Evolutionary conservation across 1,140 invertebrate species (phyloP).

Genomic region (Ceratosolen fusciceps): DNA sequence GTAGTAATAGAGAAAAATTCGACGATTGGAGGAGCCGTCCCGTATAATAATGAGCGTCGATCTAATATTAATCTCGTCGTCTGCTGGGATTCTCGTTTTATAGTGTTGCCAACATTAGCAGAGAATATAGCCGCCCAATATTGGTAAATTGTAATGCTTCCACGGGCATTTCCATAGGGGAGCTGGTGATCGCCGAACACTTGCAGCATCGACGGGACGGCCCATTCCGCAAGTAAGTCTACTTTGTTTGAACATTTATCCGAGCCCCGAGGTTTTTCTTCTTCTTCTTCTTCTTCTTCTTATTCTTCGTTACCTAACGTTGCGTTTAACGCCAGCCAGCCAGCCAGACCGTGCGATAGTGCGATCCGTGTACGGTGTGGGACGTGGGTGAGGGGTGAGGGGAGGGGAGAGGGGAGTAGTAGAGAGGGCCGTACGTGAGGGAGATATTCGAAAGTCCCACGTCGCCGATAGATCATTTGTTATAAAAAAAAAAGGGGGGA

Average conservation of each 20-base stretch:
- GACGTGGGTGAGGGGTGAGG: too few relatives aligned
- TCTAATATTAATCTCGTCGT: slow-evolving; percentile 11
- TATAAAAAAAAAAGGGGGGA: slow-evolving; percentile 34
- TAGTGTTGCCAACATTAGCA: slow-evolving; percentile 27
- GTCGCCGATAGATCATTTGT: background rate
- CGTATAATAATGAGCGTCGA: background rate
- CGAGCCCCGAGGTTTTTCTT: too few relatives aligned
- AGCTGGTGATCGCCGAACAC: background rate
- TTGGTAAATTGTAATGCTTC: slow-evolving; percentile 8
- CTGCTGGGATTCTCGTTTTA: slow-evolving; percentile 24
- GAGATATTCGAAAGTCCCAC: too few relatives aligned
- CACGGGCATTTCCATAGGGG: slow-evolving; percentile 21
- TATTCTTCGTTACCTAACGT: too few relatives aligned
- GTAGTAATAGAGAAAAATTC: background rate
- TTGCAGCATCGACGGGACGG: background rate
- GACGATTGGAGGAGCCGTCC: background rate
- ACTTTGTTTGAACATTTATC: slow-evolving; percentile 16
- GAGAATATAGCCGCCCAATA: background rate
- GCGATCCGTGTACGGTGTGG: too few relatives aligned
- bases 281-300: too few relatives aligned
- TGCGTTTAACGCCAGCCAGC: too few relatives aligned
- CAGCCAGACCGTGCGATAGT: too few relatives aligned
- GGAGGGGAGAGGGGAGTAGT: background rate
- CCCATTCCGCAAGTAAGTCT: slow-evolving; percentile 21
- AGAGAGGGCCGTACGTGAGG: background rate